Evolutionary conservation across 1,140 invertebrate genomes (phyloP).

Genomic region (Eufriesea mexicana): DNA sequence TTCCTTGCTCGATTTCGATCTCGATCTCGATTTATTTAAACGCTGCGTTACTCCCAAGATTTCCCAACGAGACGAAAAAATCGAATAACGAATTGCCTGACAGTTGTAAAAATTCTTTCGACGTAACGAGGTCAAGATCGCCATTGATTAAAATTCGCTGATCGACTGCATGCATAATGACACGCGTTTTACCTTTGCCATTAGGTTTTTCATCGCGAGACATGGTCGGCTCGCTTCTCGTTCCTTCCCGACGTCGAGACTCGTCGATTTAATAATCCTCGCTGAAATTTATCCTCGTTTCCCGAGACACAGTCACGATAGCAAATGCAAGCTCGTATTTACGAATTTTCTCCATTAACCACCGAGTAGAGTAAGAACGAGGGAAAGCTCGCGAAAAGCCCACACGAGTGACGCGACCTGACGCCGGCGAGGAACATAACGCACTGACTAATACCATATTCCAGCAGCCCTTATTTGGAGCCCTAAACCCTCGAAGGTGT

Average conservation of each 20-base stretch:
- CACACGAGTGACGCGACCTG: constrained; percentile 19
- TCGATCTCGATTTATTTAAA: no score
- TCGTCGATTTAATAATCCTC: no score
- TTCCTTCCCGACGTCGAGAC: no score
- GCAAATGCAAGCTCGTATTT: no score
- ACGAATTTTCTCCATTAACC: not conserved
- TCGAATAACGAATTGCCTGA: not conserved
- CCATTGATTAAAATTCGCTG: not conserved
- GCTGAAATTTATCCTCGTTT: no score
- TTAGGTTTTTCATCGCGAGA: not conserved
- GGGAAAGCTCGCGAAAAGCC: not conserved
- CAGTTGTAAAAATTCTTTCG: no score
- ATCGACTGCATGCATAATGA: no score
- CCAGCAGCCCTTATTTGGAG: constrained; percentile 61
- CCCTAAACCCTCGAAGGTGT: constrained; percentile 64
- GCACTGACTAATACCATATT: constrained; percentile 58
- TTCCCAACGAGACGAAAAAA: not conserved
- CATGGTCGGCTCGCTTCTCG: not conserved
- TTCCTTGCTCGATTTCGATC: no score
- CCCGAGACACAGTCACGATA: no score
- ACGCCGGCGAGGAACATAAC: constrained; percentile 45
- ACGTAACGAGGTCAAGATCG: no score
- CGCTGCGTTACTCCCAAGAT: no score
- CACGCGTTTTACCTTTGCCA: constrained; percentile 4
- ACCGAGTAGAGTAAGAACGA: not conserved